Base-by-base conservation (phyloP, 2,113 vertebrate species). In the Naja naja region DNA sequence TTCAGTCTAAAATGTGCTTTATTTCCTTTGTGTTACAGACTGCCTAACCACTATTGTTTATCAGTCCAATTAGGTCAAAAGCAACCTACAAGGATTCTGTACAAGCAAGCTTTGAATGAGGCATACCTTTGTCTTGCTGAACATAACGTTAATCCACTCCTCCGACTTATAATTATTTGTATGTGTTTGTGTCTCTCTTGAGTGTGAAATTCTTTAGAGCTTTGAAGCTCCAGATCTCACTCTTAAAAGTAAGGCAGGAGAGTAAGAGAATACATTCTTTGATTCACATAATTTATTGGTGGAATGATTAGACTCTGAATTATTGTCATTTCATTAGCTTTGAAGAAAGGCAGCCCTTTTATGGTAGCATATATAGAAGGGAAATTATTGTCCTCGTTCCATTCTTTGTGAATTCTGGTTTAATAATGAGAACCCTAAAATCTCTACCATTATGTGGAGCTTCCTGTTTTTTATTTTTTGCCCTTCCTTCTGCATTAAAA, bases 21-120 rank as follows among this genome's bases (percentile, higher is more conserved):
- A 85, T 85, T 94, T 94, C 58, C 55, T 74, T 90, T 3, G 85
- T 85, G 94, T 95, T 94, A 88, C 47, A 91, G 52, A 30, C 58
- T 94, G 91, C 85, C 69, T 64, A 87, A 94, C 87, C 49, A 0
- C 0, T 85, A 58, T 5, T 89, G 86, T 93, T 94, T 96, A 94
- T 89, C 94, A 93, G 88, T 93, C 69, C 92, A 94, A 30, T 94
- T 95, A 95, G 58, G 6, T 43, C 94, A 85, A 86, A 95, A 94
- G 30, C 90, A 90, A 45, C 43, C 39, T 58, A 45, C 3, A 58
- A 27, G 91, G 93, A 94, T 93, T 91, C 69, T 87, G 45, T 39
- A 5, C 30, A 81, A 90, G 54, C 27, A 90, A 74, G 22, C 10
- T 87, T 89, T 89, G 87, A 94, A 91, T 10, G 45, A 43, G 9